Evolutionary conservation across 2,888 invertebrate species (phyloP).

Genomic region (Baccha elongata): DNA sequence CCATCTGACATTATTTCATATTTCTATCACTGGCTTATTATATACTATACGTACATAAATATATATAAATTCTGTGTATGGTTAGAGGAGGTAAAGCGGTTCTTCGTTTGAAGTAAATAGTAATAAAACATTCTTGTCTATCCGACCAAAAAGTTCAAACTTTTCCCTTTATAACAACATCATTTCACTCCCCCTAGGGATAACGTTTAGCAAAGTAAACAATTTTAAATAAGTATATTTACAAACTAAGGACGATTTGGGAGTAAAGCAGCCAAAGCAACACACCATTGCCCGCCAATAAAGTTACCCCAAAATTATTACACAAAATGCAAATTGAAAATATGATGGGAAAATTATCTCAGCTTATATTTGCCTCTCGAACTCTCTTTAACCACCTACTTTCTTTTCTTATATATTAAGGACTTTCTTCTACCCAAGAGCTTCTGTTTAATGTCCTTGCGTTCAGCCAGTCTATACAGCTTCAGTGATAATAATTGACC

Average conservation of each 20-base stretch:
- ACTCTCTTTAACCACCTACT: slow-evolving; percentile 6
- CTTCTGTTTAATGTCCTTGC: slow-evolving; percentile 21
- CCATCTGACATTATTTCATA: slow-evolving; percentile 14
- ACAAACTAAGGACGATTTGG: slow-evolving; percentile 31
- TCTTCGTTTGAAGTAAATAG: neutral
- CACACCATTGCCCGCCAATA: slow-evolving; percentile 14
- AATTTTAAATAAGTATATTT: slow-evolving; percentile 63
- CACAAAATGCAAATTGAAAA: slow-evolving; percentile 65
- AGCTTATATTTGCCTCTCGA: slow-evolving; percentile 8
- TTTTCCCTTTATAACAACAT: slow-evolving; percentile 35
- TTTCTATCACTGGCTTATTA: neutral
- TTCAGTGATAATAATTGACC: slow-evolving; percentile 29
- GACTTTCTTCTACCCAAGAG: neutral
- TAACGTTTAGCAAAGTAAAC: slow-evolving; percentile 52
- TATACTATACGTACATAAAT: neutral
- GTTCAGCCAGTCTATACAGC: slow-evolving; percentile 27
- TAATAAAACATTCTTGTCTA: slow-evolving; percentile 36
- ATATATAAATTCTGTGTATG: neutral
- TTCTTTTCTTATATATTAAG: neutral
- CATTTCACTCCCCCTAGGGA: slow-evolving; percentile 17
- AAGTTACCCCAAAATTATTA: slow-evolving; percentile 55
- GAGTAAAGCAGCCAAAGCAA: neutral
- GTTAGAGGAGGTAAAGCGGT: too few species aligned
- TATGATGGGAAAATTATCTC: slow-evolving; percentile 34
- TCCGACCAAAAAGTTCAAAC: slow-evolving; percentile 27